Evolutionary conservation across 1,140 invertebrate genomes (phyloP).

Genomic region (Luehdorfia chinensis): DNA sequence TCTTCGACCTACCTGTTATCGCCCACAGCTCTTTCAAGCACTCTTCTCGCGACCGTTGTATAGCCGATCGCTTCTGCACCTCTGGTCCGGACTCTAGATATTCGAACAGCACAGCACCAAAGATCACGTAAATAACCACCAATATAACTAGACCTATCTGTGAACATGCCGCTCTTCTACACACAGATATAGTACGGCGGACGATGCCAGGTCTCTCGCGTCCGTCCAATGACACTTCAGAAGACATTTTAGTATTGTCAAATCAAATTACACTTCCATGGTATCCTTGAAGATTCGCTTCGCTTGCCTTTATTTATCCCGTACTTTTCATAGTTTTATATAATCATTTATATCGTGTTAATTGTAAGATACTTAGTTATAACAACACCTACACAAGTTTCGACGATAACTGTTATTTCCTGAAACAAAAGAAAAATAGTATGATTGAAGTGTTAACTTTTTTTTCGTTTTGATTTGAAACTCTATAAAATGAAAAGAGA

Average conservation of each 20-base stretch:
- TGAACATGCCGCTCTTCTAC: slow-evolving; percentile 68
- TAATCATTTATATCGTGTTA: too few species aligned
- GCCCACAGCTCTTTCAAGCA: slow-evolving; percentile 79
- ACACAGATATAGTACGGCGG: slow-evolving; percentile 36
- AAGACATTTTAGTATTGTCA: slow-evolving; percentile 49
- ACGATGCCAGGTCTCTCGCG: slow-evolving; percentile 45
- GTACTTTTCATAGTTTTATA: too few species aligned
- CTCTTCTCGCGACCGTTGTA: slow-evolving; percentile 78
- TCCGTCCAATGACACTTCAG: slow-evolving; percentile 61
- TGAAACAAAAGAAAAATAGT: too few species aligned
- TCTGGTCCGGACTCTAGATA: slow-evolving; percentile 77
- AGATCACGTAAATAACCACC: slow-evolving; percentile 75
- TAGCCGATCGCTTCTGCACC: slow-evolving; percentile 63
- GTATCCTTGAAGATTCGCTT: too few species aligned
- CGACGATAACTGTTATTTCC: too few species aligned
- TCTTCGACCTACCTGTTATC: slow-evolving; percentile 74
- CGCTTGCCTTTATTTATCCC: too few species aligned
- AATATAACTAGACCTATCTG: slow-evolving; percentile 75
- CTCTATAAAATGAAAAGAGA: too few species aligned
- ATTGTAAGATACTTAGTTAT: too few species aligned
- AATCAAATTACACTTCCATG: too few species aligned
- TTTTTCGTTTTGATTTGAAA: too few species aligned
- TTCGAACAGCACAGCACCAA: slow-evolving; percentile 78
- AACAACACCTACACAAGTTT: too few species aligned
- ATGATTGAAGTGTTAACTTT: too few species aligned